phyloP scores from a whole-genome alignment of 2,888 invertebrate species.

The Penaeus monodon region DNA sequence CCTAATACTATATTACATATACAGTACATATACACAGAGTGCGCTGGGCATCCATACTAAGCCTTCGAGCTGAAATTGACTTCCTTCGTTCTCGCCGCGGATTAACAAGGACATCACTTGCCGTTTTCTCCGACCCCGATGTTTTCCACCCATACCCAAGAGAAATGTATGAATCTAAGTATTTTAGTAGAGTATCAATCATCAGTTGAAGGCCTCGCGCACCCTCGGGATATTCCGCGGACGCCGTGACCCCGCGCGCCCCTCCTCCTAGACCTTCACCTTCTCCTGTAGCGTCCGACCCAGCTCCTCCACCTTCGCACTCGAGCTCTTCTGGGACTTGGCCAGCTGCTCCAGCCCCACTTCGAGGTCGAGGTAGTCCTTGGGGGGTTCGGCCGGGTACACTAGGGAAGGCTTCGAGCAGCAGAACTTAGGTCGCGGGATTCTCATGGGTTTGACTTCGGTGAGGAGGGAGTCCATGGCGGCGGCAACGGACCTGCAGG shows the following conservation, averaged over 20 bases:
- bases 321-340: slow-evolving; percentile 24
- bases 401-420: slow-evolving; percentile 48
- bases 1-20: too few species aligned
- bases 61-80: too few species aligned
- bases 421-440: slow-evolving; percentile 59
- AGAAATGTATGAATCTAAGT: too few species aligned
- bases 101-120: too few species aligned
- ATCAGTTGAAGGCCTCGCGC: not conserved
- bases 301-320: slow-evolving; percentile 37
- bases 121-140: too few species aligned
- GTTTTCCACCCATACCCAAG: too few species aligned
- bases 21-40: too few species aligned
- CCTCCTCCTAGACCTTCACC: slow-evolving; percentile 40
- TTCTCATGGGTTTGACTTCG: slow-evolving; percentile 57
- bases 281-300: slow-evolving; percentile 46
- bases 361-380: slow-evolving; percentile 59
- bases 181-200: too few species aligned
- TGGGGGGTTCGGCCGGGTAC: slow-evolving; percentile 56
- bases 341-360: slow-evolving; percentile 14
- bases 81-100: too few species aligned
- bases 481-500: slow-evolving; percentile 8
- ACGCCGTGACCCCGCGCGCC: not conserved
- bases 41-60: too few species aligned
- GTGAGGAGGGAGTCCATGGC: slow-evolving; percentile 55
- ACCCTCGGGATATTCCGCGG: not conserved